Conservation (phyloP, 1,140 invertebrate species). For the Zelostemma sp. region DNA sequence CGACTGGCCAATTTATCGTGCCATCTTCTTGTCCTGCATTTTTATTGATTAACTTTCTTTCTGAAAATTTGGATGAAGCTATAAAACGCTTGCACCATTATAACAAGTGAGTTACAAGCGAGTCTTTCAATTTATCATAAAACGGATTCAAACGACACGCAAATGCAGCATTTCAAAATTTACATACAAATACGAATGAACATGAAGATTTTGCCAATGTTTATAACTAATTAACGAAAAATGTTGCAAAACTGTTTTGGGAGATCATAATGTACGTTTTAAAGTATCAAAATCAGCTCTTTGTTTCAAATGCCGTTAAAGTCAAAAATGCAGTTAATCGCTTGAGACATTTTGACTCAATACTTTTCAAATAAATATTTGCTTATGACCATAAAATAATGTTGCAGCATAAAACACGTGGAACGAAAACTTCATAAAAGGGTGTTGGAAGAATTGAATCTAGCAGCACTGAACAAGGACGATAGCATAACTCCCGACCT, state of each 20-base stretch:
- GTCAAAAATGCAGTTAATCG: too few species aligned
- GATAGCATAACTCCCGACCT: constrained; percentile 90
- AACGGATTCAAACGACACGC: too few species aligned
- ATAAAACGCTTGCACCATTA: constrained; percentile 79
- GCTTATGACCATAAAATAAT: constrained; percentile 30
- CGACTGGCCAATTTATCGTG: constrained; percentile 92
- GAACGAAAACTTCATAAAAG: constrained; percentile 79
- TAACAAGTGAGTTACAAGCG: constrained; percentile 75
- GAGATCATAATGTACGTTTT: background rate
- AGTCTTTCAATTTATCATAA: too few species aligned
- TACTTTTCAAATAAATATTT: background rate
- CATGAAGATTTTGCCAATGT: too few species aligned
- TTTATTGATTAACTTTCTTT: constrained; percentile 87
- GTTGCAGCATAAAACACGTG: constrained; percentile 80
- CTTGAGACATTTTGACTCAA: too few species aligned
- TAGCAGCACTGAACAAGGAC: constrained; percentile 84
- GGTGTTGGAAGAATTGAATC: constrained; percentile 76
- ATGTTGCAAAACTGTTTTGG: background rate
- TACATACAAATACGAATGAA: constrained; percentile 3
- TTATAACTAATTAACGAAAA: background rate
- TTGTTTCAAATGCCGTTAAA: background rate
- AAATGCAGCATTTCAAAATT: constrained; percentile 24
- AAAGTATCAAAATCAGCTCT: too few species aligned
- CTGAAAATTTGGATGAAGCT: constrained; percentile 82
- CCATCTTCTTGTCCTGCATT: constrained; percentile 89